phyloP scores from a whole-genome alignment of 2,888 invertebrate genomes.

The Polylopha cassiicola region DNA sequence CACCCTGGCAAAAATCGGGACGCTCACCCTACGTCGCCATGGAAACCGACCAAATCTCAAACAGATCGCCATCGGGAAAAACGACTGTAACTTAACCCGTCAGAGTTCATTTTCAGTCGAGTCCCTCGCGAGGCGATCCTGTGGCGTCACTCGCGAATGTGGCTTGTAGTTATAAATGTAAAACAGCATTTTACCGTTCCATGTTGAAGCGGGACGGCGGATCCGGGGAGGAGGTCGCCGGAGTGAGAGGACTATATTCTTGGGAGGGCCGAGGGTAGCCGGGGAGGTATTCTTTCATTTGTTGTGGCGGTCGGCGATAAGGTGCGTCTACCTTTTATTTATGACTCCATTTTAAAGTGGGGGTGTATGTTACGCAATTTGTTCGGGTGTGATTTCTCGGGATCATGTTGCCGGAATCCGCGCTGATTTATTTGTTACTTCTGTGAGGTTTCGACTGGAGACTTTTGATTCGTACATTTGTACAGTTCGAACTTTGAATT shows the following conservation, averaged over 20 bases:
- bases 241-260: conserved; percentile 29
- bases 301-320: conserved; percentile 64
- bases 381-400: conserved; percentile 48
- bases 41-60: conserved; percentile 39
- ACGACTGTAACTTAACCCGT: conserved; percentile 28
- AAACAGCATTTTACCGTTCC: conserved; percentile 60
- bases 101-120: conserved; percentile 30
- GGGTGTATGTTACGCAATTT: conserved; percentile 64
- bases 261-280: conserved; percentile 29
- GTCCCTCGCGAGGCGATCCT: conserved; percentile 22
- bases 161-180: conserved; percentile 76
- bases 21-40: conserved; percentile 54
- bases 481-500: too few relatives aligned
- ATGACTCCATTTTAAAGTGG: conserved; percentile 73
- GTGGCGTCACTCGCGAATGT: conserved; percentile 41
- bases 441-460: conserved; percentile 15
- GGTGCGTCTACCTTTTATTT: conserved; percentile 72
- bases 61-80: conserved; percentile 24
- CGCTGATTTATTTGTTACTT: conserved; percentile 26
- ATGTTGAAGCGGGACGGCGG: conserved; percentile 43
- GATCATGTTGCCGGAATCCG: conserved; percentile 29
- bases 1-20: conserved; percentile 57
- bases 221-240: conserved; percentile 28
- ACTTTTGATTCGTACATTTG: conserved; percentile 18
- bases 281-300: conserved; percentile 64